A percentile compares a stretch with the other conserved stretches of the same genome.
phyloP scores from a whole-genome alignment of 2,113 vertebrate genomes.

The Edolisoma coerulescens region DNA sequence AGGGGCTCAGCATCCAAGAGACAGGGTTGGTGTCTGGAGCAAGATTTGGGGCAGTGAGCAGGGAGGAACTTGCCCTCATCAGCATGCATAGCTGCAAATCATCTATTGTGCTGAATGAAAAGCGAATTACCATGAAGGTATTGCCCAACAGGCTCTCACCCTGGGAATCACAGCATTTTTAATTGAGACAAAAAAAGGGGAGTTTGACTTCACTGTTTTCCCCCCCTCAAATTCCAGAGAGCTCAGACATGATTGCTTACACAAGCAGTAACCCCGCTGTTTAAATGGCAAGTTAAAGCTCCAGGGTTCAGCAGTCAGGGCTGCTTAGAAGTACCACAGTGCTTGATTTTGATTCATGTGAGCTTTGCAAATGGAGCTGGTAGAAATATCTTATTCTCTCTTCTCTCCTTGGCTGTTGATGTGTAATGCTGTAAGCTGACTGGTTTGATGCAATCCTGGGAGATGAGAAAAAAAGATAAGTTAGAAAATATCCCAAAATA shows the following conservation, averaged over 20 bases:
- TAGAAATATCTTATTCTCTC: neutral
- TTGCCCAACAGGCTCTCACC: neutral
- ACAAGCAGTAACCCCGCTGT: neutral
- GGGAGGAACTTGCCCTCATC: neutral
- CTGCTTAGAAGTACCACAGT: neutral
- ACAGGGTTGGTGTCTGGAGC: neutral
- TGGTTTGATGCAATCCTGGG: neutral
- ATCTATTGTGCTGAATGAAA: neutral
- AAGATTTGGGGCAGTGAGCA: neutral
- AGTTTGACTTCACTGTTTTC: neutral
- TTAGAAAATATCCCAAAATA: neutral
- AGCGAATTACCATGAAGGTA: neutral
- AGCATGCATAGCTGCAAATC: neutral
- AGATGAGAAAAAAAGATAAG: neutral
- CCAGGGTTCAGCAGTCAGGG: neutral
- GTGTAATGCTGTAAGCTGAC: neutral
- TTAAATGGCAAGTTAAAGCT: slow-evolving; percentile 1
- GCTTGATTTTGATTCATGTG: neutral
- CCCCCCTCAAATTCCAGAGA: neutral
- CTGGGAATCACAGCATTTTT: neutral
- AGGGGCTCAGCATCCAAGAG: neutral
- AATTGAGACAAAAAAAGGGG: neutral
- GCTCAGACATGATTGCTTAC: neutral
- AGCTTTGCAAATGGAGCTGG: neutral
- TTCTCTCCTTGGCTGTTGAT: neutral